Conservation (phyloP, 2,797 vertebrate species). For the Podarcis lilfordi region DNA sequence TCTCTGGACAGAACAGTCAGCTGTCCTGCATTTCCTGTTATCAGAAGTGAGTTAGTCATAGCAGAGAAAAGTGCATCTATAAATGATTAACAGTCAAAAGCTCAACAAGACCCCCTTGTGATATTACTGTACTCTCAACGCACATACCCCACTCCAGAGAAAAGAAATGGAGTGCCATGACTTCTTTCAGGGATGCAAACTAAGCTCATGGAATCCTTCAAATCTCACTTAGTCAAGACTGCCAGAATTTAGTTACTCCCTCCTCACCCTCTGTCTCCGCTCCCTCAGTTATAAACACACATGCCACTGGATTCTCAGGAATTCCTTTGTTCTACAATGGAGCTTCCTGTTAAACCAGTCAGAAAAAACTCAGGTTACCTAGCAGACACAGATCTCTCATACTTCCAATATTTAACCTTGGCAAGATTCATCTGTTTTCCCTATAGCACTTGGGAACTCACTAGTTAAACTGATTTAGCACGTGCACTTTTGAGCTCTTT, state of each 20-base stretch:
- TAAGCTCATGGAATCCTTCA: neutral
- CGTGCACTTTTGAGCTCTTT: neutral
- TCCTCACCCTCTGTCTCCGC: neutral
- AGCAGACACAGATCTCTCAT: neutral
- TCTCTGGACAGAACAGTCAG: neutral
- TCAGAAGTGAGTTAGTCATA: neutral
- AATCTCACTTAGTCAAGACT: neutral
- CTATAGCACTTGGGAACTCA: neutral
- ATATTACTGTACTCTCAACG: neutral
- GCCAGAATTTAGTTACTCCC: neutral
- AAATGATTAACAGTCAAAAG: neutral
- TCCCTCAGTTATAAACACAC: neutral
- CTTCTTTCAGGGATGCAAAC: neutral
- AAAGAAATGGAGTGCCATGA: neutral
- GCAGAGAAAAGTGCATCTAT: neutral
- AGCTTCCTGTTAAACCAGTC: slow-evolving; percentile 2
- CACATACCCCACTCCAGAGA: neutral
- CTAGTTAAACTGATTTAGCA: neutral
- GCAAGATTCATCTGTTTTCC: neutral
- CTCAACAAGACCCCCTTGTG: neutral
- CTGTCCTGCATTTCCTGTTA: neutral
- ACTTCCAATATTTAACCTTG: neutral
- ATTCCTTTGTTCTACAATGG: neutral
- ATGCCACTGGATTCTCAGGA: neutral
- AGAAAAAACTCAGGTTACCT: neutral